Conservation (phyloP, 2,888 invertebrate genomes). For the Zaprionus obscuricornis region DNA sequence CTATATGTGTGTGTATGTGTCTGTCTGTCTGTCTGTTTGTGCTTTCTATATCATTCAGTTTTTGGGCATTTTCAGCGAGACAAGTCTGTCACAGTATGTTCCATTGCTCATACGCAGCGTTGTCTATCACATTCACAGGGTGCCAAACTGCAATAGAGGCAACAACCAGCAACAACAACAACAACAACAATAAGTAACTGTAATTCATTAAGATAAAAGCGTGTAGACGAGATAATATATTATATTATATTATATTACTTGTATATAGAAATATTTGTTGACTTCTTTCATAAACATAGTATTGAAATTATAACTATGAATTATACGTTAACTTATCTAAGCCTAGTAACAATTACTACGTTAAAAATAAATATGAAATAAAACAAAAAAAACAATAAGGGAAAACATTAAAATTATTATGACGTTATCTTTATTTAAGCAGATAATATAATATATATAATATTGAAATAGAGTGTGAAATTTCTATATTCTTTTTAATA, state of each 20-base stretch:
- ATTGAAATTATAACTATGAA: conserved; percentile 21
- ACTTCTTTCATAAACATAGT: conserved; percentile 13
- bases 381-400: too few relatives aligned
- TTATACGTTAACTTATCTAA: conserved; percentile 2
- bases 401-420: too few relatives aligned
- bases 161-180: conserved; percentile 1
- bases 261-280: too few relatives aligned
- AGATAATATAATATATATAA: too few relatives aligned
- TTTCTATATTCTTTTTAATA: too few relatives aligned
- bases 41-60: conserved; percentile 62
- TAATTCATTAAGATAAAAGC: conserved; percentile 18
- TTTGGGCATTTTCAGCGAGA: conserved; percentile 55
- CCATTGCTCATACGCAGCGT: conserved; percentile 69
- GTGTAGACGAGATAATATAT: not conserved
- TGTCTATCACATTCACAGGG: conserved; percentile 23
- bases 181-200: not conserved
- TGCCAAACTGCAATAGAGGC: conserved; percentile 15
- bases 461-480: too few relatives aligned
- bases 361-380: too few relatives aligned
- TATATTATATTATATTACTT: too few relatives aligned
- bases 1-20: conserved; percentile 4
- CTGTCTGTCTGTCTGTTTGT: conserved; percentile 30
- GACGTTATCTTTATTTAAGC: not conserved
- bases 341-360: conserved; percentile 10
- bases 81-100: conserved; percentile 46